Evolutionary conservation across 1,140 invertebrate genomes (phyloP).

Genomic region (Ips nitidus): DNA sequence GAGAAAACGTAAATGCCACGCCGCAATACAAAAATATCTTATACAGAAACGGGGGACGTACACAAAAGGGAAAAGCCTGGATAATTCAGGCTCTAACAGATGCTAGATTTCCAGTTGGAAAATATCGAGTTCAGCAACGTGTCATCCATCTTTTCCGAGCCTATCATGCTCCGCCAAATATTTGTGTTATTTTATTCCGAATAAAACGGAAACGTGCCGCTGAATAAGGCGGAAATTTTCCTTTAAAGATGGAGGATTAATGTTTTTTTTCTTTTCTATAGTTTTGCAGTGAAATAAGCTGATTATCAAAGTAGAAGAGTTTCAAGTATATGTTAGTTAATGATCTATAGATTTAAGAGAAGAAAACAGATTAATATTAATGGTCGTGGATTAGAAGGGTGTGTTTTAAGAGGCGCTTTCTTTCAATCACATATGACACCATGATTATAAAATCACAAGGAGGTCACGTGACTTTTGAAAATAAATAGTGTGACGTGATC

Average conservation of each 20-base stretch:
- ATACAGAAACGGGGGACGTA: constrained; percentile 12
- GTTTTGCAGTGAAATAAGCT: too few species aligned
- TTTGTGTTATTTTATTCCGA: constrained; percentile 26
- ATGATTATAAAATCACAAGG: too few species aligned
- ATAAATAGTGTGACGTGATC: too few species aligned
- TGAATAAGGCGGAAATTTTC: constrained; percentile 13
- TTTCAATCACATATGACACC: too few species aligned
- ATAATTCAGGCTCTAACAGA: constrained; percentile 37
- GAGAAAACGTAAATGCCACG: not conserved
- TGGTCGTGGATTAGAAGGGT: too few species aligned
- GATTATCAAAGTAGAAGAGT: too few species aligned
- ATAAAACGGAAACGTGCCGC: constrained; percentile 21
- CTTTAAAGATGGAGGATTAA: not conserved
- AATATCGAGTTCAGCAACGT: constrained; percentile 45
- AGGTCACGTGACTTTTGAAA: too few species aligned
- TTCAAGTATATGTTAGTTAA: too few species aligned
- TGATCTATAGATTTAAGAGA: too few species aligned
- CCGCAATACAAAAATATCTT: constrained; percentile 18
- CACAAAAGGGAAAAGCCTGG: constrained; percentile 11
- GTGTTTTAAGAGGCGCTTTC: too few species aligned
- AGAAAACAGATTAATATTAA: too few species aligned
- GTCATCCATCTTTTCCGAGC: constrained; percentile 33
- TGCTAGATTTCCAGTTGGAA: constrained; percentile 45
- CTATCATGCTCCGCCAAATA: constrained; percentile 25
- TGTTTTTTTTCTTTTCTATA: constrained; percentile 2